phyloP scores from a whole-genome alignment of 92 coral and sea anemone genomes.

The Zoanthus gigantus region DNA sequence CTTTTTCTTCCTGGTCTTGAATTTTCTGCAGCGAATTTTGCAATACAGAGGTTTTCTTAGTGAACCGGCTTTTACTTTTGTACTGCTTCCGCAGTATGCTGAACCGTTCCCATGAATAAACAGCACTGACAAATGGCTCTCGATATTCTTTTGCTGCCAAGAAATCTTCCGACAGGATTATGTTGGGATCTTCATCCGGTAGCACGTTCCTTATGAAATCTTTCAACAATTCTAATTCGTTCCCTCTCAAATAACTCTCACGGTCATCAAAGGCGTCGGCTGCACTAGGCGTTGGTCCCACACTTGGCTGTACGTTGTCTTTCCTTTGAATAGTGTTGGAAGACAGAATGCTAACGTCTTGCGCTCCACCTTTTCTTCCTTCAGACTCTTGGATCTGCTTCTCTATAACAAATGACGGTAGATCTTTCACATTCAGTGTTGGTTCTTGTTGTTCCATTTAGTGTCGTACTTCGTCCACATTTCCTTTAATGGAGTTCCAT shows the following conservation, averaged over 20 bases:
- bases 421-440: neutral
- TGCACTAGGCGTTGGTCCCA: neutral
- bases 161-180: neutral
- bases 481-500: slow-evolving; percentile 2
- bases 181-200: neutral
- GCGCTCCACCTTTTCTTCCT: slow-evolving; percentile 3
- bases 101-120: neutral
- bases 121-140: neutral
- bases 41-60: neutral
- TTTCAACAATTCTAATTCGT: neutral
- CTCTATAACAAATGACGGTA: neutral
- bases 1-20: slow-evolving; percentile 1
- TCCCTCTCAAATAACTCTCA: neutral
- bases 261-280: slow-evolving; percentile 3
- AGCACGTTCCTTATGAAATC: neutral
- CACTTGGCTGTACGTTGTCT: neutral
- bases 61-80: neutral
- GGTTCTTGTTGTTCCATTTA: slow-evolving; percentile 10
- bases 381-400: neutral
- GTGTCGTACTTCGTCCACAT: neutral
- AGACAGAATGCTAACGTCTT: slow-evolving; percentile 8
- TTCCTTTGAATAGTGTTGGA: neutral
- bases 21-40: neutral
- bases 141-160: slow-evolving; percentile 10
- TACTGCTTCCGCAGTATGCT: neutral